Conservation (phyloP, 2,113 vertebrate species). For the Stigmatopora argus region DNA sequence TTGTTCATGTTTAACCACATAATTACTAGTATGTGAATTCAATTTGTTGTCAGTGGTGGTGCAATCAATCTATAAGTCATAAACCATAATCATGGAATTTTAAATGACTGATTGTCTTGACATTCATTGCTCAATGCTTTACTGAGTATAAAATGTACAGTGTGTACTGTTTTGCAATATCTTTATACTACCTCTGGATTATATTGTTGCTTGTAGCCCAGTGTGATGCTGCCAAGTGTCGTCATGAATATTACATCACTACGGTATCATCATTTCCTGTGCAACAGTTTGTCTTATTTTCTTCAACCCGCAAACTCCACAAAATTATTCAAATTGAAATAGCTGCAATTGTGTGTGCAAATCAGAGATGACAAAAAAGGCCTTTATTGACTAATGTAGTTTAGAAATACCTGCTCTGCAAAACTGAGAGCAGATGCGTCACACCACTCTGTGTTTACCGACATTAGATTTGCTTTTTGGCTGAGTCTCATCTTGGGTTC, state of each 20-base stretch:
- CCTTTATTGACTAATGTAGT: not conserved
- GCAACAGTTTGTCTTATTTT: not conserved
- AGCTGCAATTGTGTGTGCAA: not conserved
- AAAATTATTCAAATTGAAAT: not conserved
- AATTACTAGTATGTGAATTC: not conserved
- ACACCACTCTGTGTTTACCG: not conserved
- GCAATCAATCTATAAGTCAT: not conserved
- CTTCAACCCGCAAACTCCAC: not conserved
- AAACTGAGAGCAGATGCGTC: not conserved
- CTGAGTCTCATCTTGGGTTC: slow-evolving; percentile 3
- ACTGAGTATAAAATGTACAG: not conserved
- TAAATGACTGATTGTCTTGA: not conserved
- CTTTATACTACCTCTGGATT: not conserved
- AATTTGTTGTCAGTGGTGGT: not conserved
- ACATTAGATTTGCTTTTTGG: not conserved
- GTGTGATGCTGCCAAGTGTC: slow-evolving; percentile 17
- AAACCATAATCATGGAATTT: not conserved
- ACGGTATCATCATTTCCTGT: slow-evolving; percentile 33
- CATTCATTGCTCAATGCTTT: not conserved
- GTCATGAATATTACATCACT: slow-evolving; percentile 26
- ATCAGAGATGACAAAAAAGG: not conserved
- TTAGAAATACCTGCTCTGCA: not conserved
- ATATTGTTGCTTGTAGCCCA: not conserved
- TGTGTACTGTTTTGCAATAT: not conserved
- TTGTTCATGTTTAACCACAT: not conserved